Conservation (phyloP, 2,888 invertebrate genomes). For the Rotaria sp. region DNA sequence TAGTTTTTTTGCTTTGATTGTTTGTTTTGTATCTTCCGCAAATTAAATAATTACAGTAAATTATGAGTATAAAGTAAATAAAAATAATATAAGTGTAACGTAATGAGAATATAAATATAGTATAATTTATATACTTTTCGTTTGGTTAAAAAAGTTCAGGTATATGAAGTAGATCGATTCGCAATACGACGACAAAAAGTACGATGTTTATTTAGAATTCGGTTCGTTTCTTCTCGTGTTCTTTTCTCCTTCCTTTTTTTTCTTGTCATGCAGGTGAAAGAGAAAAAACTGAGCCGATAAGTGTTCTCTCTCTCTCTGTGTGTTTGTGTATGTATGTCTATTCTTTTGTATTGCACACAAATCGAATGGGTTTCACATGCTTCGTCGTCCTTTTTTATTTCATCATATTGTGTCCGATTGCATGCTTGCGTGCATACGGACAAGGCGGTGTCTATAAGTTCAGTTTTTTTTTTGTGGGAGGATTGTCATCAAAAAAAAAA, state of each 20-base stretch:
- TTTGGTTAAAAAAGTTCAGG: neutral
- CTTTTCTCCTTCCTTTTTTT: neutral
- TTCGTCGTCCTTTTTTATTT: neutral
- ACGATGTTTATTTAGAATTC: slow-evolving; percentile 3
- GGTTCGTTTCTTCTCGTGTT: neutral
- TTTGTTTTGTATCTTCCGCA: neutral
- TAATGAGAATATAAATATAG: neutral
- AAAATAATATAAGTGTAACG: neutral
- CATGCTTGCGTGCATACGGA: neutral
- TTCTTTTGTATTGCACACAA: neutral
- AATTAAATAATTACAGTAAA: neutral
- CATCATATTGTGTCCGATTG: neutral
- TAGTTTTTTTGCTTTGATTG: neutral
- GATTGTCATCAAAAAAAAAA: neutral
- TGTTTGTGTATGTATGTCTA: neutral
- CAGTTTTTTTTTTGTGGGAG: neutral
- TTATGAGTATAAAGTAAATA: neutral
- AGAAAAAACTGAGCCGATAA: neutral
- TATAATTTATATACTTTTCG: neutral
- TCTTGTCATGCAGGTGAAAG: neutral
- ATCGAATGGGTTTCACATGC: neutral
- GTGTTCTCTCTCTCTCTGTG: neutral
- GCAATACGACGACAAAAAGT: neutral
- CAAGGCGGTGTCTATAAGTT: neutral
- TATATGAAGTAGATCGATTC: neutral